Evolutionary conservation across 2,113 vertebrate species (phyloP).

Genomic region (Heterotis niloticus): DNA sequence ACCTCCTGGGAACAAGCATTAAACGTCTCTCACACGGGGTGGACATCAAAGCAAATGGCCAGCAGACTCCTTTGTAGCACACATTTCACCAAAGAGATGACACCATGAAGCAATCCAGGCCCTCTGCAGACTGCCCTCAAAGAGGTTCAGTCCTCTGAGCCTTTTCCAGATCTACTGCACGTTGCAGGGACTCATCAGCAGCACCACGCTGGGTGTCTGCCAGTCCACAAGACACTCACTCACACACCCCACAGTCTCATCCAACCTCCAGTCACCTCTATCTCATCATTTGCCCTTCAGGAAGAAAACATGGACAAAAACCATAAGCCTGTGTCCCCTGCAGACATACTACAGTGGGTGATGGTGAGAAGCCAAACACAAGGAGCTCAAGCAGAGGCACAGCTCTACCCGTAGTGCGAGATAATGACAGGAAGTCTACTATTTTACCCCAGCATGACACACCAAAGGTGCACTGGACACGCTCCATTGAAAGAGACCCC

Average conservation of each 20-base stretch:
- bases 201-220: background rate
- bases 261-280: constrained; percentile 64
- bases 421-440: constrained; percentile 37
- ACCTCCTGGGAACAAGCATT: background rate
- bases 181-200: constrained; percentile 1
- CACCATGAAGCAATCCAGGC: constrained; percentile 7
- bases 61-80: background rate
- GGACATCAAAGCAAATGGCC: constrained; percentile 14
- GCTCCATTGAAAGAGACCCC: background rate
- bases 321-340: constrained; percentile 43
- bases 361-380: background rate
- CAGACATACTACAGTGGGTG: constrained; percentile 45
- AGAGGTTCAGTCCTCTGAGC: too few relatives aligned
- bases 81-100: constrained; percentile 5
- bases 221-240: background rate
- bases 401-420: constrained; percentile 15
- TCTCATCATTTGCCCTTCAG: constrained; percentile 59
- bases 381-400: background rate
- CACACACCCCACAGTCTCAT: constrained; percentile 39
- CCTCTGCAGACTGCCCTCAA: background rate
- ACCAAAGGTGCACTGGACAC: constrained; percentile 8
- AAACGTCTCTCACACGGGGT: constrained; percentile 5
- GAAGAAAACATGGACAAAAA: constrained; percentile 45
- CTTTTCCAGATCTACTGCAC: background rate
- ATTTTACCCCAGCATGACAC: background rate